A percentile compares a stretch with the other conserved stretches of the same genome.
Conservation (phyloP, 2,888 invertebrate genomes). For the Drosophila barbarae region DNA sequence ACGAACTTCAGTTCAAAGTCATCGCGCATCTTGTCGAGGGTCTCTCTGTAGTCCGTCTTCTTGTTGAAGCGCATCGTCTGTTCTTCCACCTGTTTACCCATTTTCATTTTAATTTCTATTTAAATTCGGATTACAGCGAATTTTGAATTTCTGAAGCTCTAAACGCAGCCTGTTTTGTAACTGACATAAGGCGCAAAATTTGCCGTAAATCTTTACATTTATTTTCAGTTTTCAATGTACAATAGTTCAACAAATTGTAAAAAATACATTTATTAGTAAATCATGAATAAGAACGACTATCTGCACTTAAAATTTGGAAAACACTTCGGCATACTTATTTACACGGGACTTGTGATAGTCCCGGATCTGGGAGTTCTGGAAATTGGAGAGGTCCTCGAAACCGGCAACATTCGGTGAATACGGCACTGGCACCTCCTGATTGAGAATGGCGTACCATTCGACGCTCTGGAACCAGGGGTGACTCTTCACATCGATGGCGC, state of each 20-base stretch:
- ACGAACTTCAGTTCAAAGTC: constrained; percentile 82
- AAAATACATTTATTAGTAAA: background rate
- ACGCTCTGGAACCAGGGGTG: constrained; percentile 92
- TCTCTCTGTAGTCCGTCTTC: constrained; percentile 70
- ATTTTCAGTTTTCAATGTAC: background rate
- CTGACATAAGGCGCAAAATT: background rate
- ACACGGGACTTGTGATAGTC: constrained; percentile 56
- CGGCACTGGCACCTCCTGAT: constrained; percentile 85
- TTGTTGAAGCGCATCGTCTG: constrained; percentile 52
- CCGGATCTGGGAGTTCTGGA: constrained; percentile 76
- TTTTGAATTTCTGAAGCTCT: background rate
- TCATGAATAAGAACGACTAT: background rate
- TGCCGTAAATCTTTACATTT: too few species aligned
- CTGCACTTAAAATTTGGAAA: constrained; percentile 62
- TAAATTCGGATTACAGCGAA: background rate
- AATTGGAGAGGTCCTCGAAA: constrained; percentile 86
- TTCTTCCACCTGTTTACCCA: background rate
- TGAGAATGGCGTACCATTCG: constrained; percentile 91
- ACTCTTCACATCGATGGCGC: constrained; percentile 90
- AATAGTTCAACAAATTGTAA: background rate
- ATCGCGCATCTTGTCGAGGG: constrained; percentile 81
- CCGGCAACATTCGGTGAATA: constrained; percentile 82
- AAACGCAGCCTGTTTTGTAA: background rate
- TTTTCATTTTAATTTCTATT: background rate
- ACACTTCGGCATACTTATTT: constrained; percentile 71